Evolutionary conservation across 1,140 invertebrate species (phyloP).

Genomic region (Radopholus similis): DNA sequence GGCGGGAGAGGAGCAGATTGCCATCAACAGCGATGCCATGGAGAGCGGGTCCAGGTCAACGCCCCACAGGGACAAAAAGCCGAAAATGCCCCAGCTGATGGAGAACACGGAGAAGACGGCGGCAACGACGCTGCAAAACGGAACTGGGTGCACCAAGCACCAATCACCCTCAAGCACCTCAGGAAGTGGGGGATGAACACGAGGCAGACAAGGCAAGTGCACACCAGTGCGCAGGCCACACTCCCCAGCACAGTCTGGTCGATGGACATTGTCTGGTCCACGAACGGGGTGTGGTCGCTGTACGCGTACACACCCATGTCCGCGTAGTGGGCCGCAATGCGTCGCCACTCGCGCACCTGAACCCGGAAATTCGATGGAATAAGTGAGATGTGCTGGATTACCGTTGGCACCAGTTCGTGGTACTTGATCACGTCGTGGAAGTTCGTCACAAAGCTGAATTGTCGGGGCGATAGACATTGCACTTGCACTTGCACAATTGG

Average conservation of each 20-base stretch:
- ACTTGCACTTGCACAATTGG: too few species aligned
- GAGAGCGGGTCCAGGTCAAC: slow-evolving; percentile 61
- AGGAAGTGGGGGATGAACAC: slow-evolving; percentile 63
- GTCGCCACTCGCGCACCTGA: slow-evolving; percentile 47
- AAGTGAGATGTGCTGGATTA: slow-evolving; percentile 18
- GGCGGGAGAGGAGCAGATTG: neutral
- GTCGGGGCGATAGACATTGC: too few species aligned
- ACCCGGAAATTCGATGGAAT: slow-evolving; percentile 12
- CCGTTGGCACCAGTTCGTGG: slow-evolving; percentile 55
- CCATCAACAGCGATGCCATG: slow-evolving; percentile 57
- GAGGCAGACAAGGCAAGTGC: slow-evolving; percentile 61
- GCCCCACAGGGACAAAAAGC: slow-evolving; percentile 60
- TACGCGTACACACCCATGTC: slow-evolving; percentile 54
- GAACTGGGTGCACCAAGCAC: neutral
- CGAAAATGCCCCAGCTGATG: slow-evolving; percentile 61
- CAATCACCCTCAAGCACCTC: slow-evolving; percentile 26
- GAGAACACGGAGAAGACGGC: slow-evolving; percentile 60
- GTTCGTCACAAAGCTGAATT: slow-evolving; percentile 58
- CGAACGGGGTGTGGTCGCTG: slow-evolving; percentile 58
- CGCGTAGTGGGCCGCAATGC: slow-evolving; percentile 49
- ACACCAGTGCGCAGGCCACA: slow-evolving; percentile 61
- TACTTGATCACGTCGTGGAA: slow-evolving; percentile 58
- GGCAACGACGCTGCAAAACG: slow-evolving; percentile 47
- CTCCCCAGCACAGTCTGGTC: slow-evolving; percentile 52
- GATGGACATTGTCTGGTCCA: slow-evolving; percentile 58